These are phyloP conservation scores for Cydia splendana DNA, from an alignment of 1,140 invertebrate genomes.

Conservation along the genomic window DNA sequence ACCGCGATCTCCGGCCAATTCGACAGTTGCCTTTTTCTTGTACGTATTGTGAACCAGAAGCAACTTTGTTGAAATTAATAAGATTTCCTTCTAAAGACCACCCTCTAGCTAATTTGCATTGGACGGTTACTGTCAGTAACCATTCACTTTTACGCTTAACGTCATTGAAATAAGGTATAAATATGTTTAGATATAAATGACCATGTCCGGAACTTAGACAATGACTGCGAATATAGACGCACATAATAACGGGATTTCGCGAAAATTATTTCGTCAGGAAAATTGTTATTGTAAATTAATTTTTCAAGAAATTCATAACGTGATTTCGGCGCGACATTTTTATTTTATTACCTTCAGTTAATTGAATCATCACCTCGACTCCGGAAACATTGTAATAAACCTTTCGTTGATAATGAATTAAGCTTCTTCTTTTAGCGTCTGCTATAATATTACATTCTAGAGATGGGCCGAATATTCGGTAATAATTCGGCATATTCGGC, in stretches of 20 bases:
- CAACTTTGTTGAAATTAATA: slow-evolving; percentile 46
- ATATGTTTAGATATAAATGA: background rate
- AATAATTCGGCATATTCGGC: too few species aligned
- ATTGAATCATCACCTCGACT: background rate
- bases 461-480: too few species aligned
- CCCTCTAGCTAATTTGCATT: slow-evolving; percentile 54
- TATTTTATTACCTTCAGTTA: background rate
- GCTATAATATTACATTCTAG: too few species aligned
- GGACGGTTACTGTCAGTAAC: slow-evolving; percentile 27
- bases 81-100: slow-evolving; percentile 47
- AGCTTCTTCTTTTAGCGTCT: background rate
- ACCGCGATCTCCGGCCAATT: slow-evolving; percentile 4
- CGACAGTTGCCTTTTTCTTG: slow-evolving; percentile 27
- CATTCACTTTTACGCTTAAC: background rate
- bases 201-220: slow-evolving; percentile 42
- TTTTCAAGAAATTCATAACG: slow-evolving; percentile 15
- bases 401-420: slow-evolving; percentile 3
- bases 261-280: slow-evolving; percentile 49
- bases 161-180: background rate
- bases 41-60: slow-evolving; percentile 4
- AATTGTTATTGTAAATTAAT: slow-evolving; percentile 26
- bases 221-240: slow-evolving; percentile 53
- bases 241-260: slow-evolving; percentile 52
- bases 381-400: slow-evolving; percentile 36
- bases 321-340: background rate